These are phyloP conservation scores for Sebastes diaconus DNA, from an alignment of 2,797 vertebrate species.

Conservation along the genomic window DNA sequence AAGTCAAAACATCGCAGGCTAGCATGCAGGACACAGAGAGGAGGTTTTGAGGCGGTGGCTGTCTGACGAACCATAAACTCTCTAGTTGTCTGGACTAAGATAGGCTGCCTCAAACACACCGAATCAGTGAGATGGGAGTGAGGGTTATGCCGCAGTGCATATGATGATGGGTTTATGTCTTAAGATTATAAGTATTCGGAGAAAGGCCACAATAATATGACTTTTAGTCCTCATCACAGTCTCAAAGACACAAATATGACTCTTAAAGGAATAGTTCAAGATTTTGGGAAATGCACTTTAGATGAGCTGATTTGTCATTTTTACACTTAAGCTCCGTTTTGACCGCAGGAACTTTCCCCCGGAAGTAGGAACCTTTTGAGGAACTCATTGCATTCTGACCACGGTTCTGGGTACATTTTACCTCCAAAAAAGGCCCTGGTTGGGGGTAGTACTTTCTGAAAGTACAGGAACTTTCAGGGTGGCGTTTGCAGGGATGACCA, in stretches of 20 bases:
- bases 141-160: neutral
- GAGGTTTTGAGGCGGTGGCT: neutral
- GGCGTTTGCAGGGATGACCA: too few relatives aligned
- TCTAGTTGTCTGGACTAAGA: neutral
- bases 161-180: neutral
- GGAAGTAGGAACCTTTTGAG: too few relatives aligned
- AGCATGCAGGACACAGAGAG: slow-evolving; percentile 65
- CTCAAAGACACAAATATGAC: neutral
- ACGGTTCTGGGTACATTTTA: too few relatives aligned
- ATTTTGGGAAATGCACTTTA: neutral
- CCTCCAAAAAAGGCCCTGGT: too few relatives aligned
- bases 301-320: neutral
- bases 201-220: neutral
- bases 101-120: neutral
- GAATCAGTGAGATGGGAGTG: neutral
- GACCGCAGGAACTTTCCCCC: too few relatives aligned
- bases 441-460: too few relatives aligned
- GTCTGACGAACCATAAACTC: neutral
- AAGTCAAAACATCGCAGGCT: slow-evolving; percentile 37
- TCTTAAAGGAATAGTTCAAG: neutral
- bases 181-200: neutral
- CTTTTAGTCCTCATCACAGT: neutral
- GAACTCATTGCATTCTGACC: too few relatives aligned
- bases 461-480: too few relatives aligned
- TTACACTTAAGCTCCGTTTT: too few relatives aligned